phyloP scores from a whole-genome alignment of 2,888 invertebrate genomes.

The Trachelus tabidus region DNA sequence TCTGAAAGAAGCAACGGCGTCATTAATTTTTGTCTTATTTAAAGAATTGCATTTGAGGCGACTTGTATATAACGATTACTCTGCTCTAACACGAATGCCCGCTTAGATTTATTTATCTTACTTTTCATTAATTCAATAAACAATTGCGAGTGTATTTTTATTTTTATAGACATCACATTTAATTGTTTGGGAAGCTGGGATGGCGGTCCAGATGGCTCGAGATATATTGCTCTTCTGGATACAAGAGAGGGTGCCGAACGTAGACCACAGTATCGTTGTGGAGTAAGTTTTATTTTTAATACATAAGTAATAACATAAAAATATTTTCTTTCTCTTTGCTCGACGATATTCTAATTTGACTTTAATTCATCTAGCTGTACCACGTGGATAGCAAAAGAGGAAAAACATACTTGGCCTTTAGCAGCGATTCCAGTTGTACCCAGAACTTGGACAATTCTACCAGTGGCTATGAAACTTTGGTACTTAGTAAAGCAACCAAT shows the following conservation, averaged over 20 bases:
- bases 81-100: neutral
- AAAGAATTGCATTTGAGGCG: neutral
- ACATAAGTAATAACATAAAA: constrained; percentile 6
- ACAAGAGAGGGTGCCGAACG: constrained; percentile 63
- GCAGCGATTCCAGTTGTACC: constrained; percentile 74
- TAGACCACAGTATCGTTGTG: constrained; percentile 72
- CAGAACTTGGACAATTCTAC: constrained; percentile 69
- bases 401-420: constrained; percentile 71
- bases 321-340: constrained; percentile 13
- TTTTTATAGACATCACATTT: constrained; percentile 69
- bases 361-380: constrained; percentile 64
- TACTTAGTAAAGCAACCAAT: constrained; percentile 64
- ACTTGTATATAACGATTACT: neutral
- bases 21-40: neutral
- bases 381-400: constrained; percentile 68
- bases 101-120: neutral
- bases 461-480: constrained; percentile 71
- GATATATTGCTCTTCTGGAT: constrained; percentile 71
- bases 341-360: constrained; percentile 5
- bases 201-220: constrained; percentile 68
- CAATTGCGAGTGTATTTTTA: neutral
- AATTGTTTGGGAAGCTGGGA: constrained; percentile 75
- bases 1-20: neutral
- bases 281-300: constrained; percentile 65
- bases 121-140: neutral